phyloP scores from a whole-genome alignment of 2,888 invertebrate species.

The Anagyrus pseudococci region DNA sequence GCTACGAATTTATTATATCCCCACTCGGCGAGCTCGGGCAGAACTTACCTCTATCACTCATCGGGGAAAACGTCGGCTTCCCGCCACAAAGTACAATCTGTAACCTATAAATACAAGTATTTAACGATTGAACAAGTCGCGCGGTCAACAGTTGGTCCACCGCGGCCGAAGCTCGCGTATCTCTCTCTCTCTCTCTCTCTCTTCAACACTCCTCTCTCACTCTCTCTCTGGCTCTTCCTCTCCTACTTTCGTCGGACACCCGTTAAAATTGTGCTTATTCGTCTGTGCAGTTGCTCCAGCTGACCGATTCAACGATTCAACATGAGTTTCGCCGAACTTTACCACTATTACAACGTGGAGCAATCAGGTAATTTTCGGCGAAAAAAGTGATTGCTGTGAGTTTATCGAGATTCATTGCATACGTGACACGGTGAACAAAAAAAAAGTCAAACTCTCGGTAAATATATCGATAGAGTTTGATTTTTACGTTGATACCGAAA shows the following conservation, averaged over 20 bases:
- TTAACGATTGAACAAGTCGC: constrained; percentile 11
- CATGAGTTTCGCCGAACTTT: constrained; percentile 29
- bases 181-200: constrained; percentile 9
- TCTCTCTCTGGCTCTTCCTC: background rate
- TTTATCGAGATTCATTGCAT: background rate
- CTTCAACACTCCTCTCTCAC: constrained; percentile 1
- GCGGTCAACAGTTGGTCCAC: constrained; percentile 21
- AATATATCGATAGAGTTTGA: too few relatives aligned
- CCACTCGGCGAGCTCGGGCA: constrained; percentile 9
- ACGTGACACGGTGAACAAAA: background rate
- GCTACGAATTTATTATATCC: constrained; percentile 34
- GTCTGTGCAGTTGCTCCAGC: background rate
- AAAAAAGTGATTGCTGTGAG: too few relatives aligned
- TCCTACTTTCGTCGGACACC: background rate
- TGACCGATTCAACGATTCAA: constrained; percentile 2
- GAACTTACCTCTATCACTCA: background rate
- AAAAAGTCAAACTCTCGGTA: too few relatives aligned
- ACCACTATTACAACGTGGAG: constrained; percentile 34
- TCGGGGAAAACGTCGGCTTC: constrained; percentile 13
- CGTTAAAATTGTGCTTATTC: background rate
- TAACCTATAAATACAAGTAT: constrained; percentile 37
- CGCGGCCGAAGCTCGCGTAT: constrained; percentile 9
- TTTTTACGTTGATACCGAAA: too few relatives aligned
- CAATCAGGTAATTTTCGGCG: constrained; percentile 32
- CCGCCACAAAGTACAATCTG: constrained; percentile 22